Evolutionary conservation across 1,140 invertebrate species (phyloP).

Genomic region (Sitobion miscanthi): DNA sequence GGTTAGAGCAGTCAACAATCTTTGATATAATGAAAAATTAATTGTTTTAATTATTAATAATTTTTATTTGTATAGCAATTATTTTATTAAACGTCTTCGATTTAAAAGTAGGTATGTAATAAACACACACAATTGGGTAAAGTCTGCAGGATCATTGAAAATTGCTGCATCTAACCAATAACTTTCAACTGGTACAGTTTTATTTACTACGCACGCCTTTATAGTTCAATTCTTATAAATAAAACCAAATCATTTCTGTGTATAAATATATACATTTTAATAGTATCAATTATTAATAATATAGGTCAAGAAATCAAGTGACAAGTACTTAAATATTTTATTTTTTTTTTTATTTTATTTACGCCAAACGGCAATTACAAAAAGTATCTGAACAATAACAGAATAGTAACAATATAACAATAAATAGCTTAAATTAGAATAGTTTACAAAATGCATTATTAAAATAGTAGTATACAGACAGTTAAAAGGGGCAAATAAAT

Average conservation of each 20-base stretch:
- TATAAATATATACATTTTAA: neutral
- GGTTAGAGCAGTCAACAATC: neutral
- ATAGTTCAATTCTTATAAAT: neutral
- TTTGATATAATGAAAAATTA: neutral
- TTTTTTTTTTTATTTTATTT: too few species aligned
- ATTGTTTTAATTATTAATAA: neutral
- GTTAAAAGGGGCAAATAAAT: too few species aligned
- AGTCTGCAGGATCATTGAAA: neutral
- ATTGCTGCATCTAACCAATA: neutral
- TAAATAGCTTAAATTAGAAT: too few species aligned
- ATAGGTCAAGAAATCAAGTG: neutral
- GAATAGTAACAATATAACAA: too few species aligned
- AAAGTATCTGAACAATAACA: too few species aligned
- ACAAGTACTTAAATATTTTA: neutral
- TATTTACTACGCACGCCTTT: rapidly evolving
- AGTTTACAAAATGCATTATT: too few species aligned
- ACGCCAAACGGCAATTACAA: too few species aligned
- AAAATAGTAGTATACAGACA: too few species aligned
- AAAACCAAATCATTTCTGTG: neutral
- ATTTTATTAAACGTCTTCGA: neutral
- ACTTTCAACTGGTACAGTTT: neutral
- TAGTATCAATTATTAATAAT: neutral
- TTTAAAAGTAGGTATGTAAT: neutral
- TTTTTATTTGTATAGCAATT: neutral
- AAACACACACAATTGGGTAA: neutral